These are phyloP conservation scores for Herminia tarsipennalis DNA, from an alignment of 2,888 invertebrate species.

Conservation along the genomic window DNA sequence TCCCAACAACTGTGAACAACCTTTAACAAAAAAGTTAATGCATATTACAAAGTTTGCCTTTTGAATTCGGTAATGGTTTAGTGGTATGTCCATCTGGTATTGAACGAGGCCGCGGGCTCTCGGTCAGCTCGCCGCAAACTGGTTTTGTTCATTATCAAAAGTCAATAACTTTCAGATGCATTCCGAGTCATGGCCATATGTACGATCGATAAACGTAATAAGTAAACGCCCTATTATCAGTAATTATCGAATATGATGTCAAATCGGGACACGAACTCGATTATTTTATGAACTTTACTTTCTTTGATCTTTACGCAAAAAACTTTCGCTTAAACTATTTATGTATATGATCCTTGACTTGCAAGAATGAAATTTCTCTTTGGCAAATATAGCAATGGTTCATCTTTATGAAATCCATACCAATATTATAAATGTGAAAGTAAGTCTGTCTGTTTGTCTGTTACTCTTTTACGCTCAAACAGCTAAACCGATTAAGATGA, in stretches of 20 bases:
- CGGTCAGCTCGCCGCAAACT: conserved; percentile 80
- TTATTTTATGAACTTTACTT: conserved; percentile 52
- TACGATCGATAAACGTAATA: conserved; percentile 66
- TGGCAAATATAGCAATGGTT: conserved; percentile 5
- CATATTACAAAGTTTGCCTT: conserved; percentile 46
- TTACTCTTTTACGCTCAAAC: too few relatives aligned
- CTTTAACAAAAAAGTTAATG: conserved; percentile 58
- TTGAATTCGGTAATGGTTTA: conserved; percentile 44
- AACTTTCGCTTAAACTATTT: conserved; percentile 54
- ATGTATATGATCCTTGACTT: conserved; percentile 29
- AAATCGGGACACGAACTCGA: conserved; percentile 40
- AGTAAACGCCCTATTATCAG: conserved; percentile 36
- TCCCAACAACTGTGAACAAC: conserved; percentile 11
- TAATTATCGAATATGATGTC: conserved; percentile 7
- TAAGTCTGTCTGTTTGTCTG: too few relatives aligned
- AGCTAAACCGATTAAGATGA: too few relatives aligned
- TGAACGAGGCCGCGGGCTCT: conserved; percentile 78
- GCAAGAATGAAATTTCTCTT: conserved; percentile 35
- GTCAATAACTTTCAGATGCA: conserved; percentile 85
- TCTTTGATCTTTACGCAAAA: conserved; percentile 51
- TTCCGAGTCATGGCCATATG: conserved; percentile 80
- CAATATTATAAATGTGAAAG: too few relatives aligned
- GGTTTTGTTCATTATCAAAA: conserved; percentile 84
- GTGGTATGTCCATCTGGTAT: conserved; percentile 68
- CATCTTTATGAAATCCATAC: conserved; percentile 1